A percentile compares a stretch with the other conserved stretches of the same genome.
These are phyloP conservation scores for Nycticorax nycticorax DNA, from an alignment of 2,113 vertebrate species.

Conservation along the genomic window DNA sequence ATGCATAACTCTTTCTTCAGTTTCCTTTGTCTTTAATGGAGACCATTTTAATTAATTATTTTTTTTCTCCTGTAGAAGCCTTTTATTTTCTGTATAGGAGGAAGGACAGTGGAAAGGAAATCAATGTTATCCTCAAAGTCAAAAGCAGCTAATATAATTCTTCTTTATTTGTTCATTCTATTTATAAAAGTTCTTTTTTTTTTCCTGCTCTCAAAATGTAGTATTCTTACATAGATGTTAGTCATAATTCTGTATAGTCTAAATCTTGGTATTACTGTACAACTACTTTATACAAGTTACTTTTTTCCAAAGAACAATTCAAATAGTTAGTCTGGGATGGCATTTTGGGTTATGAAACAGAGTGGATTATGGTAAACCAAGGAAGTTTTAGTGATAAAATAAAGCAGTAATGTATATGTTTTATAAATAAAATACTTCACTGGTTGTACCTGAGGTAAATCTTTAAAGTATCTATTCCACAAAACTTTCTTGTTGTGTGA, in stretches of 20 bases:
- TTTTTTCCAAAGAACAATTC: not conserved
- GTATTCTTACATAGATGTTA: not conserved
- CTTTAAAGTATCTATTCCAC: not conserved
- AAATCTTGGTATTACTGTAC: not conserved
- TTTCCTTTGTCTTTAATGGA: not conserved
- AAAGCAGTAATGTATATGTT: not conserved
- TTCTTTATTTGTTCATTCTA: not conserved
- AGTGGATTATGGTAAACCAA: not conserved
- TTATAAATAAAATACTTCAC: not conserved
- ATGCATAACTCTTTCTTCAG: not conserved
- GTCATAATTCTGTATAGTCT: not conserved
- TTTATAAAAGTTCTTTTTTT: not conserved
- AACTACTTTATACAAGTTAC: not conserved
- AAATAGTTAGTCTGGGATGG: not conserved
- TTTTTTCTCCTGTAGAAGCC: not conserved
- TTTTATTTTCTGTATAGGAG: not conserved
- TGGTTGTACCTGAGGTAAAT: not conserved
- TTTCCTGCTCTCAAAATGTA: not conserved
- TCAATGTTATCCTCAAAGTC: conserved; percentile 5
- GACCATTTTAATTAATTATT: not conserved
- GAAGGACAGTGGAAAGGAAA: not conserved
- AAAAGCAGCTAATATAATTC: not conserved
- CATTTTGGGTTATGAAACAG: not conserved
- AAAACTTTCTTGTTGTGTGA: not conserved
- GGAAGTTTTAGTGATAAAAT: not conserved